Percentiles rank a stretch among this genome's conserved stretches.
phyloP scores from a whole-genome alignment of 1,140 invertebrate genomes.

The Drosophila pandora region DNA sequence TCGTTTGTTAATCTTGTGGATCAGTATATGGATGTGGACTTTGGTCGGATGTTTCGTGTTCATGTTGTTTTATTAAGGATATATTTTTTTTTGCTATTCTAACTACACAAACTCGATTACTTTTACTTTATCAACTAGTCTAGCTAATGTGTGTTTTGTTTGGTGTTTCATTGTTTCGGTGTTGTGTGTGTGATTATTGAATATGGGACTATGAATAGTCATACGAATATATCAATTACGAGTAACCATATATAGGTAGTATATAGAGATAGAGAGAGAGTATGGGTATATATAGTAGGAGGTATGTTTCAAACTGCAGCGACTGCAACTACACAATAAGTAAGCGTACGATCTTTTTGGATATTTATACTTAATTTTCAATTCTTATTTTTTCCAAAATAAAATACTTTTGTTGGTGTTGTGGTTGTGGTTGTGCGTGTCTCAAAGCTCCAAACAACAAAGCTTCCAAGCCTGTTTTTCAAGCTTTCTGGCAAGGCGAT shows the following conservation, averaged over 20 bases:
- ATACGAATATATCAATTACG: constrained; percentile 46
- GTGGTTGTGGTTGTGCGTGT: constrained; percentile 32
- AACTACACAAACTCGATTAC: constrained; percentile 55
- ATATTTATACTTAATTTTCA: constrained; percentile 23
- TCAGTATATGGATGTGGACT: constrained; percentile 3
- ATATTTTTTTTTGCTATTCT: constrained; percentile 31
- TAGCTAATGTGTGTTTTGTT: constrained; percentile 27
- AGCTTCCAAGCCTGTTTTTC: constrained; percentile 34
- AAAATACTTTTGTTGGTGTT: constrained; percentile 16
- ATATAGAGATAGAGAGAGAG: constrained; percentile 43
- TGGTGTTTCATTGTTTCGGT: constrained; percentile 1
- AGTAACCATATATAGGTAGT: constrained; percentile 38
- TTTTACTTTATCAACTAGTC: constrained; percentile 47
- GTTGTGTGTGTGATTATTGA: constrained; percentile 30
- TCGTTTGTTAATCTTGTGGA: constrained; percentile 12
- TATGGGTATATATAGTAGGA: constrained; percentile 44
- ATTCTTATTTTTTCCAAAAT: constrained; percentile 25
- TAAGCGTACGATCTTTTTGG: constrained; percentile 60
- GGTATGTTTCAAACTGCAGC: constrained; percentile 54
- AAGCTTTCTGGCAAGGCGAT: constrained; percentile 16
- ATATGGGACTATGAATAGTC: constrained; percentile 25
- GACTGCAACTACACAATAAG: constrained; percentile 53
- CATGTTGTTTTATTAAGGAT: constrained; percentile 11
- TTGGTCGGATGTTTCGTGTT: constrained; percentile 21
- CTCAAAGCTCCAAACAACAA: constrained; percentile 23